phyloP scores from a whole-genome alignment of 2,797 vertebrate genomes.

The Acrossocheilus fasciatus region DNA sequence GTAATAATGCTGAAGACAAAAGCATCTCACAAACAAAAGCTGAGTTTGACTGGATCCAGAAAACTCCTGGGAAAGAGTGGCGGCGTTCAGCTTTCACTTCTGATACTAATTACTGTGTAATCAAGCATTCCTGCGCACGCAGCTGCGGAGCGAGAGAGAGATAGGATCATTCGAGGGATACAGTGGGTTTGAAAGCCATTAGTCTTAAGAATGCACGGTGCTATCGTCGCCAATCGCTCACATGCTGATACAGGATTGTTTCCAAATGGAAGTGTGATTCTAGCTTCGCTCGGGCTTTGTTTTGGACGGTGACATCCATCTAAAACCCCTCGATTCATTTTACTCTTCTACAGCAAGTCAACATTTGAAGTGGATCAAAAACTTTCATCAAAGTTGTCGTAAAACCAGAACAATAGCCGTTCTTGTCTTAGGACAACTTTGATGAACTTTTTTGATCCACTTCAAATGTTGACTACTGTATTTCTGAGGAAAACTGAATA shows the following conservation, averaged over 20 bases:
- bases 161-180: conserved; percentile 48
- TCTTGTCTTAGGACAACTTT: no score
- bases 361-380: no score
- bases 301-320: conserved; percentile 57
- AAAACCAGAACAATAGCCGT: no score
- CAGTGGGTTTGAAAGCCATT: conserved; percentile 63
- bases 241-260: conserved; percentile 71
- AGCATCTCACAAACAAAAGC: not conserved
- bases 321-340: not conserved
- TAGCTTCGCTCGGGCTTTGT: conserved; percentile 53
- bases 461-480: no score
- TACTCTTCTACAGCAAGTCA: not conserved
- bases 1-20: not conserved
- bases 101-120: conserved; percentile 38
- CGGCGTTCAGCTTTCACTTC: conserved; percentile 28
- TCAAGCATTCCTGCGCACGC: conserved; percentile 30
- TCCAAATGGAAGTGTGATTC: conserved; percentile 73
- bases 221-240: conserved; percentile 72
- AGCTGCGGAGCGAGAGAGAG: conserved; percentile 25
- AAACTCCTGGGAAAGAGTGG: conserved; percentile 30
- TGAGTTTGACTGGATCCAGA: conserved; percentile 14
- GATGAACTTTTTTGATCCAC: no score
- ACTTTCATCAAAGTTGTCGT: no score
- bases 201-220: conserved; percentile 71
- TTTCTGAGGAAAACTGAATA: no score